Percentiles rank a stretch among this genome's conserved stretches.
Conservation (phyloP, 2,888 invertebrate genomes). For the Dioctria linearis region DNA sequence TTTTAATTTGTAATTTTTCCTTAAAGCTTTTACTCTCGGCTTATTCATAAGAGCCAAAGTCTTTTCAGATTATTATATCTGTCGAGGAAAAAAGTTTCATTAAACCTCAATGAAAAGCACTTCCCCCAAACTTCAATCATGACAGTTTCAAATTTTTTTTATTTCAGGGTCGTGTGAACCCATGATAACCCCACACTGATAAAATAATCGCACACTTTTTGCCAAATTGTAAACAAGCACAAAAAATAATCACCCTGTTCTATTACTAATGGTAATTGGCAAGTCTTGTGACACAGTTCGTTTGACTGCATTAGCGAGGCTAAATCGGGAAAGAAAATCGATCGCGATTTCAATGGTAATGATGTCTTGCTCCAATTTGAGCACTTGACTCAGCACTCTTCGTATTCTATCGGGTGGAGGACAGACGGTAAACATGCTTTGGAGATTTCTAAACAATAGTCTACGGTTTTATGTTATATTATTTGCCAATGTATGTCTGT, state of each 20-base stretch:
- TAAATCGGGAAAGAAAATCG: background rate
- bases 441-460: background rate
- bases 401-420: background rate
- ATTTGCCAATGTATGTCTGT: background rate
- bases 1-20: too few species aligned
- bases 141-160: too few species aligned
- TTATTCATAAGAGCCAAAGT: too few species aligned
- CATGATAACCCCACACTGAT: background rate
- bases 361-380: conserved; percentile 29
- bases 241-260: background rate
- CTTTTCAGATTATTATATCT: too few species aligned
- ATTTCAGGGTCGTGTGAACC: background rate
- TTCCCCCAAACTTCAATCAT: too few species aligned
- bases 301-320: background rate
- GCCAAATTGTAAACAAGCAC: background rate
- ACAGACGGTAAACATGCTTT: background rate
- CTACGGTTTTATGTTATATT: background rate
- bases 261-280: background rate
- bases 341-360: conserved; percentile 1
- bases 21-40: too few species aligned
- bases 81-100: too few species aligned
- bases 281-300: background rate
- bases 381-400: conserved; percentile 4
- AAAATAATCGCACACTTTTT: background rate
- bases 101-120: too few species aligned